Percentiles rank a stretch among this genome's conserved stretches.
Conservation (phyloP, 2,888 invertebrate genomes). For the Diplazon laetatorius region DNA sequence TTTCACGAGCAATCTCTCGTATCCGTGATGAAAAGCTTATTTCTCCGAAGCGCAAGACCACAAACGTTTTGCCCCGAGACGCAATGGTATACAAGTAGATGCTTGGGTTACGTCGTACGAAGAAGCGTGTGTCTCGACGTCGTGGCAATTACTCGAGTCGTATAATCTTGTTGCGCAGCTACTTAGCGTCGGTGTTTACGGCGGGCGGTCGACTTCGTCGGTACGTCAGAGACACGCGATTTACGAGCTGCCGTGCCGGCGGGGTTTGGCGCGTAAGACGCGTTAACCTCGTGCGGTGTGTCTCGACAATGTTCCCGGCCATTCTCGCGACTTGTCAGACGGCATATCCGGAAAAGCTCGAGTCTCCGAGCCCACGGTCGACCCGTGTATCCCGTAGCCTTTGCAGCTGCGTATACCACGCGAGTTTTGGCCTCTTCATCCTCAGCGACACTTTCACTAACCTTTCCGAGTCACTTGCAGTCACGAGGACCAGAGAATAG, state of each 20-base stretch:
- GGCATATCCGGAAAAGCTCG: conserved; percentile 60
- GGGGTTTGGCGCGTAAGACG: conserved; percentile 50
- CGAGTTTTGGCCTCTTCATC: conserved; percentile 28
- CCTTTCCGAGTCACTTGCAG: conserved; percentile 22
- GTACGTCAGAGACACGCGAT: conserved; percentile 68
- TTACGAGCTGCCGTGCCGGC: conserved; percentile 66
- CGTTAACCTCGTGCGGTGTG: conserved; percentile 38
- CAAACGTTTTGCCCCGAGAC: conserved; percentile 32
- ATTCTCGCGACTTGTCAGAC: too few species aligned
- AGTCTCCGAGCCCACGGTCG: conserved; percentile 35
- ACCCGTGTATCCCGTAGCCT: not conserved
- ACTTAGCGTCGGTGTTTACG: conserved; percentile 72
- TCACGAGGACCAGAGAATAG: not conserved
- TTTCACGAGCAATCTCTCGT: not conserved
- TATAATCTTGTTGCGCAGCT: conserved; percentile 68
- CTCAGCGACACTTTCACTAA: conserved; percentile 21
- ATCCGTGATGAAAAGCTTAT: conserved; percentile 3
- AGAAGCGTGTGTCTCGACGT: conserved; percentile 64
- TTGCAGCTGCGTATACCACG: not conserved
- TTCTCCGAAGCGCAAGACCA: conserved; percentile 27
- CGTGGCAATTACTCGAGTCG: conserved; percentile 67
- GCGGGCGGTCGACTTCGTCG: conserved; percentile 52
- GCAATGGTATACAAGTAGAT: not conserved
- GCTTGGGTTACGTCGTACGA: conserved; percentile 38
- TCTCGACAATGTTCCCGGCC: too few species aligned